Base-by-base conservation (phyloP, 1,140 invertebrate genomes). In the Holcopasites calliopsidis region DNA sequence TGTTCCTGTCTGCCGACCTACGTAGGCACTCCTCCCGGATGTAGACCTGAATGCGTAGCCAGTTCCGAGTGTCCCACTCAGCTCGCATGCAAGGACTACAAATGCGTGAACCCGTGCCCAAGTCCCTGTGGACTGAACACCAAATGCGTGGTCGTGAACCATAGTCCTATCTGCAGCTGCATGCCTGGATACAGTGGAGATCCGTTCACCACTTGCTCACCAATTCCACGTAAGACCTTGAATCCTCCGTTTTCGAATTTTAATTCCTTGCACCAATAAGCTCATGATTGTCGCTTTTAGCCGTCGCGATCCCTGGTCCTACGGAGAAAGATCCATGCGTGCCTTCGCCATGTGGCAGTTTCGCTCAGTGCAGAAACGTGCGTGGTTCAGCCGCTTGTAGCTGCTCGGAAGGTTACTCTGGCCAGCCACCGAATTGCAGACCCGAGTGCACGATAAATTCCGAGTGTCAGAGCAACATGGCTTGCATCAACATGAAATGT, bases 41-140 rank as follows among this genome's bases (percentile, higher is more conserved):
- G 96, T 85, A 92, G 95, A 77, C 94, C 95, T 26, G 95, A 96
- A 88, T 96, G 95, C 86, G 92, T 93, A 2, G 83, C 93, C 1
- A 93, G 94, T 85, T 90, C 93, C 0, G 95, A 96, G 68, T 97
- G 96, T 86, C 82, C 93, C 1, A 90, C 92, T 26, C 92, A 94
- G 80, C 93, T 93, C 69, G 94, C 95, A 61, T 96, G 95, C 79
- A 90, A 95, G 57, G 92, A 93, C 78, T 93, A 93, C 83, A 95
- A 95, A 86, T 96, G 96, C 86, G 95, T 38, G 93, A 95, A 97
- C 90, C 96, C 96, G 28, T 97, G 96, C 85, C 92, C 93, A 28
- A 94, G 93, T 65, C 93, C 94, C 33, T 96, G 96, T 88, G 95
- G 95, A 1, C 91, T 93, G 71, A 94, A 94, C 87, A 94, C 95